A percentile compares a stretch with the other conserved stretches of the same genome.
phyloP scores from a whole-genome alignment of 2,113 vertebrate species.

The Nothocercus nigrocapillus region DNA sequence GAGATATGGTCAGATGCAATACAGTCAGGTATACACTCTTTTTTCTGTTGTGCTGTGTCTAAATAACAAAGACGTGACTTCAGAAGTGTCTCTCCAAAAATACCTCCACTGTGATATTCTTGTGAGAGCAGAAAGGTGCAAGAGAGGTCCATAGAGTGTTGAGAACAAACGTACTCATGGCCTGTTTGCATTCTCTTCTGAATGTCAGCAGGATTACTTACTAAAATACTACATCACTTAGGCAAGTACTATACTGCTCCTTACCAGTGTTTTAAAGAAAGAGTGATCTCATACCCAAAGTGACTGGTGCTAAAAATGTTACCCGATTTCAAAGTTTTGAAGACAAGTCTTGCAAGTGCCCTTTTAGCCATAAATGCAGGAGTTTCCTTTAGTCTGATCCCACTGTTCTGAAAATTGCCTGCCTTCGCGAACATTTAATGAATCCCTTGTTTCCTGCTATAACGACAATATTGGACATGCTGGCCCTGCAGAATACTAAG shows the following conservation, averaged over 20 bases:
- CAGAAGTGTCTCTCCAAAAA: background rate
- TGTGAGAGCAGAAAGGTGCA: background rate
- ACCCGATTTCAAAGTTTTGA: background rate
- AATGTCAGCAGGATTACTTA: background rate
- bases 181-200: background rate
- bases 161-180: background rate
- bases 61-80: background rate
- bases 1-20: background rate
- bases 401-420: background rate
- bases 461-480: background rate
- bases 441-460: background rate
- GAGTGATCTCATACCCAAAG: background rate
- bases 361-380: background rate
- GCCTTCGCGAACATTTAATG: background rate
- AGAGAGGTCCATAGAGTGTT: background rate
- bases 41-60: background rate
- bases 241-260: background rate
- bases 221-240: background rate
- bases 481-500: background rate
- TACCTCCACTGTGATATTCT: background rate
- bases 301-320: background rate
- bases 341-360: background rate
- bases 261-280: background rate
- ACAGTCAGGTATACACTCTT: accelerated
- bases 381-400: background rate